phyloP scores from a whole-genome alignment of 2,888 invertebrate genomes.

The Xiphydria camelus region DNA sequence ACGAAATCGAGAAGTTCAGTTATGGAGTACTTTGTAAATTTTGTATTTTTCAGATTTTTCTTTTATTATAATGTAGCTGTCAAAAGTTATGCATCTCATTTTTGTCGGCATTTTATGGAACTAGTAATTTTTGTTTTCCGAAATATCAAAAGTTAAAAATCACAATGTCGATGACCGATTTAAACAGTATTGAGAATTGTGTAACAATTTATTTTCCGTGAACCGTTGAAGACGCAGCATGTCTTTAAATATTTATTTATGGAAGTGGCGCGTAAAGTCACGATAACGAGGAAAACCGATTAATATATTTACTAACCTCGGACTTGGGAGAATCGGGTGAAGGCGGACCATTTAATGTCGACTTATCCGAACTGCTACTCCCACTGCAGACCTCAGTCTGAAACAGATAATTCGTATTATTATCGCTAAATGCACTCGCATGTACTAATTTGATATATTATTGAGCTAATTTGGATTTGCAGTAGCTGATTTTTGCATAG shows the following conservation, averaged over 20 bases:
- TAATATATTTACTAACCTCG: conserved; percentile 51
- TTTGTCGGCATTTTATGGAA: conserved; percentile 43
- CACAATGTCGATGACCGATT: too few species aligned
- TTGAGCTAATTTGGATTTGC: too few species aligned
- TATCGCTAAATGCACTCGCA: conserved; percentile 12
- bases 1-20: conserved; percentile 40
- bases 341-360: conserved; percentile 49
- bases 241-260: too few species aligned
- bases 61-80: conserved; percentile 51
- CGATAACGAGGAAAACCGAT: too few species aligned
- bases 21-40: conserved; percentile 46
- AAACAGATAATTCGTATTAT: conserved; percentile 11
- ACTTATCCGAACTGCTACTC: conserved; percentile 44
- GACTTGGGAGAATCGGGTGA: conserved; percentile 46
- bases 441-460: too few species aligned
- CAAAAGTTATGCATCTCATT: conserved; percentile 42
- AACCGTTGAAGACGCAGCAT: too few species aligned
- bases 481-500: too few species aligned
- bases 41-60: conserved; percentile 46
- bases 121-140: too few species aligned
- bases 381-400: conserved; percentile 41
- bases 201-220: too few species aligned
- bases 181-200: too few species aligned
- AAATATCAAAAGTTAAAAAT: too few species aligned
- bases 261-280: too few species aligned